Evolutionary conservation across 2,888 invertebrate genomes (phyloP).

Genomic region (Hemaris fuciformis): DNA sequence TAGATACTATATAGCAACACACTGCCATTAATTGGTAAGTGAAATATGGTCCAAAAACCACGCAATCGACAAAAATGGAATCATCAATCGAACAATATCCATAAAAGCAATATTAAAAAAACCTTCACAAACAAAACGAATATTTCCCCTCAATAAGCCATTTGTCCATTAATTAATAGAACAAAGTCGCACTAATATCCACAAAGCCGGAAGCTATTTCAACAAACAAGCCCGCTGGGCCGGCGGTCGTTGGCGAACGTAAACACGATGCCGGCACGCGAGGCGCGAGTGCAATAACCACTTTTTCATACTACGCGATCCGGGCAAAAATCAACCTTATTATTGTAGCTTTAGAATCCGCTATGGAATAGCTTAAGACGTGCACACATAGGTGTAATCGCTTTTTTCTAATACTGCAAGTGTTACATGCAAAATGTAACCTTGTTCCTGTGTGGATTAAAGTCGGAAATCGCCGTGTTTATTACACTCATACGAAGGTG

Average conservation of each 20-base stretch:
- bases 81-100: too few relatives aligned
- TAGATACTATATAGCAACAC: too few relatives aligned
- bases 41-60: too few relatives aligned
- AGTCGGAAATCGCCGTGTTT: not conserved
- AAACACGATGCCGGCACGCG: not conserved
- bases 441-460: not conserved
- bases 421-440: constrained; percentile 23
- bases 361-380: not conserved
- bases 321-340: not conserved
- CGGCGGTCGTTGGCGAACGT: not conserved
- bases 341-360: not conserved
- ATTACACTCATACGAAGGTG: not conserved
- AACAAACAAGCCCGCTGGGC: not conserved
- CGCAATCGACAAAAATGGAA: too few relatives aligned
- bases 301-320: not conserved
- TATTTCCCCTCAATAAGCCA: not conserved
- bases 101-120: not conserved
- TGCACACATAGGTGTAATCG: not conserved
- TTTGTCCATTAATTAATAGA: constrained; percentile 2
- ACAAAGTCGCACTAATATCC: constrained; percentile 7
- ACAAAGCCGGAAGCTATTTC: constrained; percentile 3
- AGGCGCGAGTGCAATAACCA: not conserved
- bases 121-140: not conserved
- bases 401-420: constrained; percentile 29
- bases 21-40: too few relatives aligned